Percentiles rank a stretch among this genome's conserved stretches.
These are phyloP conservation scores for Pararge aegeria DNA, from an alignment of 1,140 invertebrate genomes.

Conservation along the genomic window DNA sequence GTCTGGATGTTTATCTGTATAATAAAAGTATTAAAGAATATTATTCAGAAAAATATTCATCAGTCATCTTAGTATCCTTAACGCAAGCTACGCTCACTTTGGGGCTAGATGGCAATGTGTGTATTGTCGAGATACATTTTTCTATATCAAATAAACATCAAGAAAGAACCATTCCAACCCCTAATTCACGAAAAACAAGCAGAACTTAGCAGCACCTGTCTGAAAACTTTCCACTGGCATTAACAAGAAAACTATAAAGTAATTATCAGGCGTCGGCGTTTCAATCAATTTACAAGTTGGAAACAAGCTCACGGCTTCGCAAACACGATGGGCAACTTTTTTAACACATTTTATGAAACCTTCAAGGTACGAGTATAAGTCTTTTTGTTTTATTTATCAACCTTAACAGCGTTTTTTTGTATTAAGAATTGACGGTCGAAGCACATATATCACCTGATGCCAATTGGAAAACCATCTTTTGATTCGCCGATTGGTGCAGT, in stretches of 20 bases:
- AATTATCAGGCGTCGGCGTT: conserved; percentile 65
- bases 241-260: conserved; percentile 67
- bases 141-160: background rate
- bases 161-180: background rate
- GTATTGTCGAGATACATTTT: no score
- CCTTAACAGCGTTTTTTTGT: no score
- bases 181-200: conserved; percentile 31
- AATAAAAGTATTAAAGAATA: no score
- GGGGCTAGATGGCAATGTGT: no score
- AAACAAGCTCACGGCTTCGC: conserved; percentile 39
- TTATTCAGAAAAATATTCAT: no score
- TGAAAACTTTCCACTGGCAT: conserved; percentile 43
- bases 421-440: no score
- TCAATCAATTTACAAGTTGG: conserved; percentile 66
- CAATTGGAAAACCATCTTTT: no score
- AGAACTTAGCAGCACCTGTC: conserved; percentile 37
- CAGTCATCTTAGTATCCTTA: no score
- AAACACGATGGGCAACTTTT: conserved; percentile 25
- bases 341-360: conserved; percentile 19
- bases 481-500: no score
- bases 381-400: background rate
- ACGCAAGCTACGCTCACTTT: no score
- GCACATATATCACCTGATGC: no score
- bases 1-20: no score
- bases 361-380: conserved; percentile 2